Base-by-base conservation (phyloP, 2,113 vertebrate genomes). In the Hippocampus abdominalis region DNA sequence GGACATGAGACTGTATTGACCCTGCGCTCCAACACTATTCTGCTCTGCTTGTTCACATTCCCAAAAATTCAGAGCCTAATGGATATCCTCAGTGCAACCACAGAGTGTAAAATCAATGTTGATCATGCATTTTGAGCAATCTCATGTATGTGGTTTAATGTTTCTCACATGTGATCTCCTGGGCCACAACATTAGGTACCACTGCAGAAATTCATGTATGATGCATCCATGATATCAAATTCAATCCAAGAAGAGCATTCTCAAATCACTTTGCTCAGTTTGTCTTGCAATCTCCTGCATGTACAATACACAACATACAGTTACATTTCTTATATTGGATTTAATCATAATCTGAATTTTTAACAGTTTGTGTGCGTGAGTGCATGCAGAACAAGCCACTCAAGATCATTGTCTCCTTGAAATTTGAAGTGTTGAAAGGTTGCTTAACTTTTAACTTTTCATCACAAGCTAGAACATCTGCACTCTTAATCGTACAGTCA, bases 1-100 rank as follows among this genome's bases (percentile, higher is more conserved):
- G 59, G 60, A 69, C 74, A 66, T 76, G 73, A 21, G 57, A 61
- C 60, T 61, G 57, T 78, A 62, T 68, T 0, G 12, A 69, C 57
- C 40, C 29, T 63, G 62, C 21, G 57, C 40, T 54, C 10, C 23
- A 36, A 2, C 60, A 13, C 0, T 63, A 29, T 56, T 73, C 44
- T 68, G 61, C 70, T 72, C 53, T 65, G 44, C 42, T 60, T 49
- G 46, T 60, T 70, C 62, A 64, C 57, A 64, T 67, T 36, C 63
- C 25, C 57, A 74, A 18, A 60, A 25, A 29, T 53, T 76, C 65
- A 39, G 63, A 27, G 56, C 62, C 29, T 64, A 21, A 20, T 66
- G 49, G 36, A 57, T 8, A 36, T 60, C 12, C 53, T 60, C 20
- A 61, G 13, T 65, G 20, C 25, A 54, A 71, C 60, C 1, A 49